Percentiles rank a stretch among this genome's conserved stretches.
Conservation (phyloP, 2,888 invertebrate genomes). For the Lasioglossum morio region DNA sequence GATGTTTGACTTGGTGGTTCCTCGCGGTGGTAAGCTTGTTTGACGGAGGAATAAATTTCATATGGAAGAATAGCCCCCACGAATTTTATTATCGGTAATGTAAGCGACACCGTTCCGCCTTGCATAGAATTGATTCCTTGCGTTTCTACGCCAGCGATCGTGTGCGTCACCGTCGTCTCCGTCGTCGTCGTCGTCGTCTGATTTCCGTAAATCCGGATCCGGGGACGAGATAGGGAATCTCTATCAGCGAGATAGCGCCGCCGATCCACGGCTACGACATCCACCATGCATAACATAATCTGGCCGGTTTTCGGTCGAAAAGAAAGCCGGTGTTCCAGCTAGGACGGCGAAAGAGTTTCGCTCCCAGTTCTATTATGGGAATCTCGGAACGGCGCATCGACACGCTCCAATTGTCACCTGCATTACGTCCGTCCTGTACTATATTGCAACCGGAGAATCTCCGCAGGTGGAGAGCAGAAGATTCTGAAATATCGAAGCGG, state of each 20-base stretch:
- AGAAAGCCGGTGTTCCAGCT: constrained; percentile 54
- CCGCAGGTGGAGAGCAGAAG: constrained; percentile 59
- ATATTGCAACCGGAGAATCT: constrained; percentile 57
- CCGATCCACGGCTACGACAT: constrained; percentile 58
- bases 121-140: constrained; percentile 36
- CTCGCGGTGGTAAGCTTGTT: constrained; percentile 2
- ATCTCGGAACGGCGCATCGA: constrained; percentile 72
- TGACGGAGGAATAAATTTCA: constrained; percentile 11
- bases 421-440: constrained; percentile 68
- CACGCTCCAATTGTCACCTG: constrained; percentile 80
- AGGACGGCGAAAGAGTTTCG: constrained; percentile 60
- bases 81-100: constrained; percentile 6
- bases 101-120: background rate
- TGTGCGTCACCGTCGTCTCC: background rate
- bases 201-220: constrained; percentile 36
- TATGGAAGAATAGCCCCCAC: background rate
- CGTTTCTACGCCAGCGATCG: constrained; percentile 20
- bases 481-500: constrained; percentile 81
- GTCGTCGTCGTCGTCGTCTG: background rate
- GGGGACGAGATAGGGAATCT: constrained; percentile 40
- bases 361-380: constrained; percentile 76
- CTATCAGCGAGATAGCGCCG: constrained; percentile 51
- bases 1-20: constrained; percentile 14
- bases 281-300: constrained; percentile 73
- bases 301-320: constrained; percentile 64